Evolutionary conservation across 2,888 invertebrate genomes (phyloP), one percentile per base, ranked within the genome.

Genomic region (Aphelenchoides bicaudatus): DNA sequence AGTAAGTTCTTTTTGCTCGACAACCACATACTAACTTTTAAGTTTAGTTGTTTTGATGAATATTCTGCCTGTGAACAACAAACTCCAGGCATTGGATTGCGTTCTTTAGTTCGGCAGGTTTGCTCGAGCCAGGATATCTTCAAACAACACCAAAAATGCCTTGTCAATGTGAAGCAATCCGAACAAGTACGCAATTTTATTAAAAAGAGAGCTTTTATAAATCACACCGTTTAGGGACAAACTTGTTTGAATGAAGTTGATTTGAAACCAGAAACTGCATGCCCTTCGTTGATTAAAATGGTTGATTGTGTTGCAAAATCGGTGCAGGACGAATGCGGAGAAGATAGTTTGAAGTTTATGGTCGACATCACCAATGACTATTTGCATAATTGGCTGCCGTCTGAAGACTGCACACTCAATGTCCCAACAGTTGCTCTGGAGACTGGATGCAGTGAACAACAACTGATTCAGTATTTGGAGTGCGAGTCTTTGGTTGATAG

Each of bases 401-500:
- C 46, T 27, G 3, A 46, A 30, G 34, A 43, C 21, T 64, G 64
- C 49, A 37, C 49, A 39, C 21, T 66, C 3, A 23, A 39, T 6
- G 50, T 59, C 13, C 67, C 67, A 4, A 50, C 67, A 28, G 66
- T 67, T 16, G 34, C 58, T 25, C 56, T 65, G 28, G 57, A 58
- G 21, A 63, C 69, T 2, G 69, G 67, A n/a, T 74, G 74, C 55
- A 60, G 61, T 37, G 74, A 74, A 43, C 57, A 65, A 1, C 68
- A 72, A 43, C 63, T 75, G 27, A 62, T 72, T 37, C 63, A 65
- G n/a, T 70, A 61, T 60, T 62, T 73, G 30, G 67, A 68, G 39
- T 75, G 75, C 55, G 75, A 75, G 52, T 58, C 68, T 2, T 59
- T 61, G 31, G 38, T 75, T 21, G 75, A 76, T 55, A 61, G 62